Evolutionary conservation across 2,797 vertebrate genomes (phyloP), one percentile per base, ranked within the genome.

Genomic region (Threskiornis aethiopicus): DNA sequence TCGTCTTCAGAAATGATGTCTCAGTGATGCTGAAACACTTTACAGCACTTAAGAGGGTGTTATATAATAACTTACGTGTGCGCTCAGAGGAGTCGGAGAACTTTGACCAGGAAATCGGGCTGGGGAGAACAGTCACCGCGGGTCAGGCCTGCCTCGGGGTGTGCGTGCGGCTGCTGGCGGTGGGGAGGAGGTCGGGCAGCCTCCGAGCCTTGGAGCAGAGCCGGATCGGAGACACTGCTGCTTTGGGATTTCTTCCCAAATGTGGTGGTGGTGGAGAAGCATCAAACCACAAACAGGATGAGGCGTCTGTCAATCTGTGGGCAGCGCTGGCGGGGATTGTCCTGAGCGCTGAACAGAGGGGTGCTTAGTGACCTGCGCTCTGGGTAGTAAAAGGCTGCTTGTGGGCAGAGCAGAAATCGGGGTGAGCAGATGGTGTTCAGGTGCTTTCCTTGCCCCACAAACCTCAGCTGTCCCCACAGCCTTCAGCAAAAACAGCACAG

Each of bases 11-110:
- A 83, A 70, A 13, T 0, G 1, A 25, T 17, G 29, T 44, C 79
- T 87, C 37, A 46, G 52, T 67, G 78, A 61, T 89, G 67, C 75
- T 31, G 79, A n/a, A 93, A 75, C 4, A 14, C 26, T 72, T 75
- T 3, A 19, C 24, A 71, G 83, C 61, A 78, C 41, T 86, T 67
- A 75, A 75, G 21, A 64, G n/a, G 15, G 29, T 89, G 76, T 95
- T 96, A 91, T 94, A 83, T 89, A 76, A 89, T 42, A 83, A 85
- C 41, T 77, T 77, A 20, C 71, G 57, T 37, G 75, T 73, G 37
- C 49, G 52, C 81, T 96, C 11, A 26, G 69, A 84, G 90, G 49
- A 95, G 76, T 11, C 1, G 3, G 80, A 87, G 86, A 77, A 51
- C 70, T 93, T 79, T 87, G 90, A 83, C 69, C 87, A 15, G 84